Evolutionary conservation across 2,113 vertebrate genomes (phyloP), one percentile per base, ranked within the genome.

Genomic region (Ctenomys sociabilis): DNA sequence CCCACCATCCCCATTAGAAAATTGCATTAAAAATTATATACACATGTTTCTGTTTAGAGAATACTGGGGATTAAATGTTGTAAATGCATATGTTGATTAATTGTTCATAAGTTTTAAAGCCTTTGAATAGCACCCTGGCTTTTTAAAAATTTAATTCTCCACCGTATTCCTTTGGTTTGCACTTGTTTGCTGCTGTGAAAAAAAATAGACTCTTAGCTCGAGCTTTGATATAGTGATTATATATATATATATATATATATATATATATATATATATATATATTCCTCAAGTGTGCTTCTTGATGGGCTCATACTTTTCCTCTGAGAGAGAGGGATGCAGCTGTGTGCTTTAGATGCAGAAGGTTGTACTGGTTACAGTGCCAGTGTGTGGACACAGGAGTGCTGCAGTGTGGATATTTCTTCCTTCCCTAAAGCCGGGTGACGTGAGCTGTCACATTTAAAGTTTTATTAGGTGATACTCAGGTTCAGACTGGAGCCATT

Each of bases 381-480:
- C 30, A 66, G 92, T 94, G 92, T 63, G 88, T 84, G 91, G 73
- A 37, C 82, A 70, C 28, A 26, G 77, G 87, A 87, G 77, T 40
- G 28, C 68, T 89, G 14, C 21, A 75, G 9, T 52, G 35, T 54
- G 7, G 13, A 43, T 80, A 12, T 19, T 73, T 82, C 85, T 95
- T 94, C 94, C 93, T 88, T 73, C 88, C 22, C 11, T 66, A 89
- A 84, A 83, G 72, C 40, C 68, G 70, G 63, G 73, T 83, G 96
- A 96, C 28, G 75, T 80, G 95, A 94, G 81, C 78, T 95, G 95
- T 93, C 95, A 93, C 66, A 85, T 70, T 85, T 52, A 49, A 85
- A 64, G 22, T 95, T 97, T 96, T 92, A 95, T 94, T 94, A 77
- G 78, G 92, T 90, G 85, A 78, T 30, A 68, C 68, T 96, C 95